phyloP scores from a whole-genome alignment of 2,113 vertebrate species.

The Oryzias curvinotus region DNA sequence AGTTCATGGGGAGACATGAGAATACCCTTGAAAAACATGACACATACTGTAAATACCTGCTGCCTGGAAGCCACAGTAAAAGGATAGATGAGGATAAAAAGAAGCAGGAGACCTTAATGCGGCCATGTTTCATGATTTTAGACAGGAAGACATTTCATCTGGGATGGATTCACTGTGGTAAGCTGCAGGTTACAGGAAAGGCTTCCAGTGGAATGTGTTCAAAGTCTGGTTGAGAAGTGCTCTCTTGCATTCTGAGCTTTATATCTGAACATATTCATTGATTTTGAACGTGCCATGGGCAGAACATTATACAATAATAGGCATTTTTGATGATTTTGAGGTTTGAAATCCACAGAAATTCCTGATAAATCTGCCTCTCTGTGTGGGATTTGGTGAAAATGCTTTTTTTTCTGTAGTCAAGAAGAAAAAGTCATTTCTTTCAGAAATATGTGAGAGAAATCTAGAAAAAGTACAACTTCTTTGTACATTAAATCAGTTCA shows the following conservation, averaged over 20 bases:
- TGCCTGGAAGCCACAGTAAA: slow-evolving; percentile 42
- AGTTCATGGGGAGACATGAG: slow-evolving; percentile 12
- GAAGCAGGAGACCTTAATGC: slow-evolving; percentile 26
- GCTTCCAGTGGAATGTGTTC: slow-evolving; percentile 23
- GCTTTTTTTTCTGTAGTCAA: slow-evolving; percentile 13
- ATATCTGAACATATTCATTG: slow-evolving; percentile 24
- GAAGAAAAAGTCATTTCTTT: background rate
- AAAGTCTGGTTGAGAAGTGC: slow-evolving; percentile 1
- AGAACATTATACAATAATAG: slow-evolving; percentile 2
- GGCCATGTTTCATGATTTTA: slow-evolving; percentile 41
- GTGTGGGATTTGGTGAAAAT: background rate
- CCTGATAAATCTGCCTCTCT: too few relatives aligned
- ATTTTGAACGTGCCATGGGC: slow-evolving; percentile 7
- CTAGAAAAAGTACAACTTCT: too few relatives aligned
- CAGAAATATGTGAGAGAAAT: too few relatives aligned
- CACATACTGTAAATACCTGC: slow-evolving; percentile 30
- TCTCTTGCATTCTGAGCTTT: slow-evolving; percentile 9
- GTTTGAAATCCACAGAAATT: too few relatives aligned
- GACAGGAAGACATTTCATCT: slow-evolving; percentile 41
- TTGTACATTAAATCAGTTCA: too few relatives aligned
- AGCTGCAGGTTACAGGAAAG: slow-evolving; percentile 39
- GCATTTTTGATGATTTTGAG: slow-evolving; percentile 2
- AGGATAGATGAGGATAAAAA: slow-evolving; percentile 46
- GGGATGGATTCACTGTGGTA: slow-evolving; percentile 33
- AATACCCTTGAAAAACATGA: slow-evolving; percentile 14